A percentile compares a stretch with the other conserved stretches of the same genome.
These are phyloP conservation scores for Lysiphlebus fabarum DNA, from an alignment of 1,140 invertebrate species.

Conservation along the genomic window DNA sequence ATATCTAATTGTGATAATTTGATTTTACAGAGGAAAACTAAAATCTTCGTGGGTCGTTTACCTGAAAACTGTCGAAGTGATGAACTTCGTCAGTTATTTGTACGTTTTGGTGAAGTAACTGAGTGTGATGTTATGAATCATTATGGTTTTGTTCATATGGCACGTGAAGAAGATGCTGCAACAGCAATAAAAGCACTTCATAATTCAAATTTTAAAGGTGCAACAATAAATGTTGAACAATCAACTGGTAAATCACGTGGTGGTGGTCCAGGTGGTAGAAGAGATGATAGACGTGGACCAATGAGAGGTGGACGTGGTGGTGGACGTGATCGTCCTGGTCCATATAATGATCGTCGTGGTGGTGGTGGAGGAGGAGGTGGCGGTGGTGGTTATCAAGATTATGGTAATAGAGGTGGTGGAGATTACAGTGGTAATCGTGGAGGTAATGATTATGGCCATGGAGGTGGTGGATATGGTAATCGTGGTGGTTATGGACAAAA, in stretches of 20 bases:
- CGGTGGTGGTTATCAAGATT: slow-evolving; percentile 48
- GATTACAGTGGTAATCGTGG: slow-evolving; percentile 47
- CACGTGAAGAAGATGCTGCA: slow-evolving; percentile 50
- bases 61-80: slow-evolving; percentile 54
- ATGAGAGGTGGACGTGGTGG: slow-evolving; percentile 26
- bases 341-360: slow-evolving; percentile 56
- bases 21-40: slow-evolving; percentile 49
- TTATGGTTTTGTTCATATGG: slow-evolving; percentile 54
- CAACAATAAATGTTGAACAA: slow-evolving; percentile 53
- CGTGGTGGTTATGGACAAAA: slow-evolving; percentile 49
- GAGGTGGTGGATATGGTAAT: slow-evolving; percentile 44
- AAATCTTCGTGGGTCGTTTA: slow-evolving; percentile 54
- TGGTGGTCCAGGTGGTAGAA: slow-evolving; percentile 35
- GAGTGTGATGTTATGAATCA: slow-evolving; percentile 55
- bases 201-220: slow-evolving; percentile 53
- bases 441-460: slow-evolving; percentile 30
- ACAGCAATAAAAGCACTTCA: slow-evolving; percentile 51
- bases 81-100: slow-evolving; percentile 49
- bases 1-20: slow-evolving; percentile 8
- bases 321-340: slow-evolving; percentile 44
- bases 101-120: slow-evolving; percentile 51
- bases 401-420: slow-evolving; percentile 44
- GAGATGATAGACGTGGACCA: slow-evolving; percentile 45
- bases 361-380: slow-evolving; percentile 48
- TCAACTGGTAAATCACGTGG: slow-evolving; percentile 52